Evolutionary conservation across 2,888 invertebrate species (phyloP), one percentile per base, ranked within the genome.

Genomic region (Cyaniris semiargus): DNA sequence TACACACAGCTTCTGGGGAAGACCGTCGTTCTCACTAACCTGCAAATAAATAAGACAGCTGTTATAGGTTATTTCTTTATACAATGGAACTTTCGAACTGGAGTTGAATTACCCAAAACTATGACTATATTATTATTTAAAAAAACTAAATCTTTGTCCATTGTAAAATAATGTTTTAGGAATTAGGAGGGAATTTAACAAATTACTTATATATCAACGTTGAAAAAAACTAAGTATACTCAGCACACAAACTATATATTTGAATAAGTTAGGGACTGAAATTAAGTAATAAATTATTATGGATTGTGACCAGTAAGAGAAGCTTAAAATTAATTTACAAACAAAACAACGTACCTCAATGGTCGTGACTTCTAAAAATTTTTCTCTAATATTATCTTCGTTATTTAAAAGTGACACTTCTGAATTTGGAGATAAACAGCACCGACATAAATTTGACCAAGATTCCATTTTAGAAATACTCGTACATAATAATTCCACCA

Each of bases 381-480:
- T 93, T 78, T 87, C 85, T 77, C 85, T 85, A 66, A 91, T 83
- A 81, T 88, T 89, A 81, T 88, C 85, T 80, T 87, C 86, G 72
- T 83, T 85, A 82, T 91, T 90, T 80, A 91, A 84, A 81, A 94
- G 84, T 83, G 92, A 91, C 86, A 94, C 89, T 83, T 89, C 85
- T 15, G 89, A 86, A 83, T 91, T 87, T 79, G 92, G 89, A 81
- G 91, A 88, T 79, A 94, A 85, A 84, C 94, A 94, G 84, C 93
- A 91, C 74, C 94, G 91, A 84, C 94, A 94, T 79, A 94, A 87
- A 84, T 91, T 88, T 77, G 89, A 86, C 93, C 92, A 94, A 70
- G 83, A 81, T 86, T 92, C 92, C 93, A 94, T 94, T 86, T 90
- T 86, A 87, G 82, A 84, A 83, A 34, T 78, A 82, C 82, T 83